A percentile compares a stretch with the other conserved stretches of the same genome.
These are phyloP conservation scores for Lagria hirta DNA, from an alignment of 2,888 invertebrate species.

Conservation along the genomic window DNA sequence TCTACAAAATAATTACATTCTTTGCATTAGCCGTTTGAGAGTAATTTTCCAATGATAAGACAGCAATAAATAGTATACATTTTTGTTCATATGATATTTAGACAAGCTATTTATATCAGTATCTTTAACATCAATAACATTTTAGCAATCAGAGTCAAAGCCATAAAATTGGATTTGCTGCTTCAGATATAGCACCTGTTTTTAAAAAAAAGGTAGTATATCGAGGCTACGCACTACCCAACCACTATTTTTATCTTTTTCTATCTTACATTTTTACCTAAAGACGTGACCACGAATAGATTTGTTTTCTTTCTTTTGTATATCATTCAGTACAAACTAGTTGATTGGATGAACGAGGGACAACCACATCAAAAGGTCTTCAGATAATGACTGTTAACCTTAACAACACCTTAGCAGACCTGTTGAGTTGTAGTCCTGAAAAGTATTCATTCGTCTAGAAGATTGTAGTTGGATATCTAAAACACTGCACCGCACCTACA, in stretches of 20 bases:
- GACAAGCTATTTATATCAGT: too few relatives aligned
- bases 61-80: too few relatives aligned
- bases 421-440: slow-evolving; percentile 17
- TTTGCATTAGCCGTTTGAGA: too few relatives aligned
- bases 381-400: slow-evolving; percentile 52
- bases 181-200: slow-evolving; percentile 37
- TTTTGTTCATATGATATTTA: too few relatives aligned
- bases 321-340: slow-evolving; percentile 39
- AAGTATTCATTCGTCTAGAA: slow-evolving; percentile 22
- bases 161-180: slow-evolving; percentile 32
- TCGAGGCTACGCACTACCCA: slow-evolving; percentile 34
- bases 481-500: slow-evolving; percentile 44
- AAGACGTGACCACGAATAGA: slow-evolving; percentile 25
- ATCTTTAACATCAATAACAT: too few relatives aligned
- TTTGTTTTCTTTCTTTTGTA: slow-evolving; percentile 34
- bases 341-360: slow-evolving; percentile 43
- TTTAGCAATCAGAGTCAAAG: too few relatives aligned
- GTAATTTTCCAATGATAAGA: too few relatives aligned
- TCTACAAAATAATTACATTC: too few relatives aligned
- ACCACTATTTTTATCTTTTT: too few relatives aligned
- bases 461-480: slow-evolving; percentile 34
- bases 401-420: slow-evolving; percentile 43
- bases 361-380: slow-evolving; percentile 48
- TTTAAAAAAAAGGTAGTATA: slow-evolving; percentile 29
- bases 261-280: too few relatives aligned